Conservation (phyloP, 2,888 invertebrate genomes). For the Ariolimax columbianus region DNA sequence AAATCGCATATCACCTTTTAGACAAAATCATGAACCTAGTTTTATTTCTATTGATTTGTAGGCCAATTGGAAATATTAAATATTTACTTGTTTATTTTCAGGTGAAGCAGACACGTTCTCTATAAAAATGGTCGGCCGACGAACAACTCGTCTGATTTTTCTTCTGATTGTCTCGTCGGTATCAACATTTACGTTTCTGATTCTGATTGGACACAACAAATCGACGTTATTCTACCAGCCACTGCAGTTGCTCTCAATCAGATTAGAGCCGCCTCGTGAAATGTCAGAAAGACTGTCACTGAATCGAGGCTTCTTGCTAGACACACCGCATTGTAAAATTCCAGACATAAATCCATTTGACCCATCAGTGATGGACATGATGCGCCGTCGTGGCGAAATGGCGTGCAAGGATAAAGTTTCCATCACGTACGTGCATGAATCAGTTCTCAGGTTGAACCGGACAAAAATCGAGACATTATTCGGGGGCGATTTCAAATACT, state of each 20-base stretch:
- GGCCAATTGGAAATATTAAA: no score
- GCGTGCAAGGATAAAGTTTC: constrained; percentile 62
- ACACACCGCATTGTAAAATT: constrained; percentile 73
- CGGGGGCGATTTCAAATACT: constrained; percentile 66
- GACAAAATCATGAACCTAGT: no score
- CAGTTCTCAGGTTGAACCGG: constrained; percentile 61
- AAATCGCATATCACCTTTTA: no score
- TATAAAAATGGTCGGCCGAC: not conserved
- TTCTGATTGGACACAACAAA: constrained; percentile 6
- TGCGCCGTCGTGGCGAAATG: constrained; percentile 59
- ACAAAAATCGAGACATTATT: constrained; percentile 58
- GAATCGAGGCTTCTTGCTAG: constrained; percentile 64
- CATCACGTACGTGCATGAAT: constrained; percentile 67
- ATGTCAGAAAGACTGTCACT: not conserved
- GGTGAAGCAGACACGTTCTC: no score
- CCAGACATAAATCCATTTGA: constrained; percentile 74
- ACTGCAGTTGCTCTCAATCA: not conserved
- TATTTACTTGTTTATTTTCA: not conserved
- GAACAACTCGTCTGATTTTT: not conserved
- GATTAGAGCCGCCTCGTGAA: no score
- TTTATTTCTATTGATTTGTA: no score
- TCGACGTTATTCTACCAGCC: constrained; percentile 22
- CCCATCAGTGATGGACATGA: constrained; percentile 58
- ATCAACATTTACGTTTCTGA: constrained; percentile 30
- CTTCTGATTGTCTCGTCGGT: constrained; percentile 15